Percentiles rank a stretch among this genome's conserved stretches.
phyloP scores from a whole-genome alignment of 2,113 vertebrate species.

The Corydoras maculifer region DNA sequence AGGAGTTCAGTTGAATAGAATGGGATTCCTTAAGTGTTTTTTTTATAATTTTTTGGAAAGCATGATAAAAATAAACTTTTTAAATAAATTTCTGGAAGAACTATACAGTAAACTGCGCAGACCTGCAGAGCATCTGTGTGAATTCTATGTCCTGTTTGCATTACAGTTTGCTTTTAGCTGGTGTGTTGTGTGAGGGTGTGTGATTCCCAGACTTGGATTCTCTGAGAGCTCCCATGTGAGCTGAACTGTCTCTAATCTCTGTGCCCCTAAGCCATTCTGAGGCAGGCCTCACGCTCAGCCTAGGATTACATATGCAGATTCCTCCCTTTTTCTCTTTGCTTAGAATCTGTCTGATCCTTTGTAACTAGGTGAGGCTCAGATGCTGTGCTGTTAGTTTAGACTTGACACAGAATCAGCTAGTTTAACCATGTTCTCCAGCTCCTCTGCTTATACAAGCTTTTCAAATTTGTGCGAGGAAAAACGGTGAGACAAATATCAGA shows the following conservation, averaged over 20 bases:
- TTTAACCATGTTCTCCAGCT: slow-evolving; percentile 39
- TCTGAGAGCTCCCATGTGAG: slow-evolving; percentile 6
- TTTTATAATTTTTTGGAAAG: no score
- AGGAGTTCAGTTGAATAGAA: background rate
- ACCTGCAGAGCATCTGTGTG: slow-evolving; percentile 1
- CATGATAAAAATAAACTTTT: no score
- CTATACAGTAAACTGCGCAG: background rate
- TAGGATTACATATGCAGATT: slow-evolving; percentile 38
- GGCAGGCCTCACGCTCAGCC: slow-evolving; percentile 24
- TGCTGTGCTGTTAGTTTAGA: slow-evolving; percentile 37
- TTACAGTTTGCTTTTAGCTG: no score
- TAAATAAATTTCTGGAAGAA: slow-evolving; percentile 3
- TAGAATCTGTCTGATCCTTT: slow-evolving; percentile 24
- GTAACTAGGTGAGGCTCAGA: slow-evolving; percentile 37
- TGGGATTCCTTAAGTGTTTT: no score
- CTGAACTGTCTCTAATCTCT: slow-evolving; percentile 22
- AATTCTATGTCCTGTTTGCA: no score
- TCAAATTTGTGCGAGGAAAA: slow-evolving; percentile 16
- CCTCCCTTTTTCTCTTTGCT: slow-evolving; percentile 27
- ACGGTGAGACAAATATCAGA: slow-evolving; percentile 1
- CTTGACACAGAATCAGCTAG: slow-evolving; percentile 40
- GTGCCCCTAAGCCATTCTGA: slow-evolving; percentile 4
- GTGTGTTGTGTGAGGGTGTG: slow-evolving; percentile 7
- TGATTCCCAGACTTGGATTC: background rate
- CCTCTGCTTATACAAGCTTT: slow-evolving; percentile 5